Percentiles rank a stretch among this genome's conserved stretches.
Evolutionary conservation across 2,113 vertebrate species (phyloP).

Genomic region (Microcebus lehilahytsara): DNA sequence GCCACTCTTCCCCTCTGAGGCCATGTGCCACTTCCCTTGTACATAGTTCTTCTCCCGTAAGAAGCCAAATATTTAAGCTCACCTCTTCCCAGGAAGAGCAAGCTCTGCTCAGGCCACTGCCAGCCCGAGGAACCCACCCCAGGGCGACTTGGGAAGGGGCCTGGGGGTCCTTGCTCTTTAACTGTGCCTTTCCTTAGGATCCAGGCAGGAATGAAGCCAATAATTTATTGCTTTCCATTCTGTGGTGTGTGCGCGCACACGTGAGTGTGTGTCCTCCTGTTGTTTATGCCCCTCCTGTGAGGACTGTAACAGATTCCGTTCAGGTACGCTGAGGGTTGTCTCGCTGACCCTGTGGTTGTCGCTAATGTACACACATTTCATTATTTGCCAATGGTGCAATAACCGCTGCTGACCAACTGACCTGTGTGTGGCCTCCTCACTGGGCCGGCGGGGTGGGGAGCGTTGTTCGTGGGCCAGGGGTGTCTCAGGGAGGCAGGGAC

Average conservation of each 20-base stretch:
- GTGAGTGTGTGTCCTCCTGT: neutral
- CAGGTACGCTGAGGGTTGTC: conserved; percentile 65
- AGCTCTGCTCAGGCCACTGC: neutral
- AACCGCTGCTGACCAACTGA: conserved; percentile 74
- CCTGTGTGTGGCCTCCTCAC: conserved; percentile 56
- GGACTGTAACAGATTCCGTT: conserved; percentile 39
- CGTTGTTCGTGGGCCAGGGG: neutral
- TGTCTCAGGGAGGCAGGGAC: neutral
- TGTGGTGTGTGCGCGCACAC: neutral
- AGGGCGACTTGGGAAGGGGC: neutral
- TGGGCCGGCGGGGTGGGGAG: neutral
- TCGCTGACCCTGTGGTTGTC: conserved; percentile 34
- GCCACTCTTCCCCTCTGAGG: neutral
- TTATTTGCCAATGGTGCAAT: conserved; percentile 74
- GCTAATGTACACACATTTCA: conserved; percentile 74
- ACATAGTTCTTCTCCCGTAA: conserved; percentile 41
- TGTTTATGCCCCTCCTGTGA: conserved; percentile 4
- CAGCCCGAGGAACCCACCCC: neutral
- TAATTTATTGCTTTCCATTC: conserved; percentile 79
- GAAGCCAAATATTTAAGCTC: conserved; percentile 63
- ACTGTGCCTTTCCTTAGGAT: conserved; percentile 18
- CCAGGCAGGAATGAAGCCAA: conserved; percentile 23
- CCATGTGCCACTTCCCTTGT: conserved; percentile 12
- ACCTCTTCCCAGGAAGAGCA: conserved; percentile 18
- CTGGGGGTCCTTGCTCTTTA: neutral